Evolutionary conservation across 30 jellyfish, hydroid and myxozoan species (phyloP).

Genomic region (Hydractinia echinata): DNA sequence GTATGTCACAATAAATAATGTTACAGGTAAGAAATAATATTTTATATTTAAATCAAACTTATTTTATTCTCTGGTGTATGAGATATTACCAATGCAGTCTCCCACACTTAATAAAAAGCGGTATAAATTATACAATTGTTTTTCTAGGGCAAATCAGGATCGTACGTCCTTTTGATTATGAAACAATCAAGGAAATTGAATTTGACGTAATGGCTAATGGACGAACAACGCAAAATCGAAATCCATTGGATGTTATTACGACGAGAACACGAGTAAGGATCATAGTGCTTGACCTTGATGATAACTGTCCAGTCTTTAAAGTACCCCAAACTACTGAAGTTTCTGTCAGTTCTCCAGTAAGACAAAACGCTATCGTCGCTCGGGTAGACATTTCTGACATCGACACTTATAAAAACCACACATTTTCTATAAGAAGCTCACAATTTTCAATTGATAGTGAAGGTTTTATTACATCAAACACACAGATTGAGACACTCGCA

Average conservation of each 20-base stretch:
- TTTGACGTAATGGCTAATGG: constrained; percentile 12
- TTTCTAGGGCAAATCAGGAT: constrained; percentile 10
- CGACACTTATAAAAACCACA: constrained; percentile 1
- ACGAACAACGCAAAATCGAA: neutral
- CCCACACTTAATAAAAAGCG: too few species aligned
- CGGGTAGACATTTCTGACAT: constrained; percentile 45
- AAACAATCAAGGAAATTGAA: neutral
- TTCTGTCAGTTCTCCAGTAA: neutral
- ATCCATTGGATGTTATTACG: constrained; percentile 12
- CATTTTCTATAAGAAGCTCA: neutral
- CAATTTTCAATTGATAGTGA: constrained; percentile 42
- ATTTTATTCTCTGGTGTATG: too few species aligned
- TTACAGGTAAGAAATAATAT: constrained; percentile 29
- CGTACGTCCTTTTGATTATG: constrained; percentile 4
- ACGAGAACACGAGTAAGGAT: constrained; percentile 14
- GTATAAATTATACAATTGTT: neutral
- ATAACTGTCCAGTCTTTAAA: constrained; percentile 16
- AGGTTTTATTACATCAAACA: constrained; percentile 48
- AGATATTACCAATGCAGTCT: too few species aligned
- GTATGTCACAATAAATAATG: neutral
- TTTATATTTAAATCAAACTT: too few species aligned
- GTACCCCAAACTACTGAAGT: neutral
- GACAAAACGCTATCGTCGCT: constrained; percentile 29
- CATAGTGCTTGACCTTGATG: constrained; percentile 31
- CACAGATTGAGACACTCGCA: constrained; percentile 24